Evolutionary conservation across 2,888 invertebrate genomes (phyloP).

Genomic region (Ametastegia equiseti): DNA sequence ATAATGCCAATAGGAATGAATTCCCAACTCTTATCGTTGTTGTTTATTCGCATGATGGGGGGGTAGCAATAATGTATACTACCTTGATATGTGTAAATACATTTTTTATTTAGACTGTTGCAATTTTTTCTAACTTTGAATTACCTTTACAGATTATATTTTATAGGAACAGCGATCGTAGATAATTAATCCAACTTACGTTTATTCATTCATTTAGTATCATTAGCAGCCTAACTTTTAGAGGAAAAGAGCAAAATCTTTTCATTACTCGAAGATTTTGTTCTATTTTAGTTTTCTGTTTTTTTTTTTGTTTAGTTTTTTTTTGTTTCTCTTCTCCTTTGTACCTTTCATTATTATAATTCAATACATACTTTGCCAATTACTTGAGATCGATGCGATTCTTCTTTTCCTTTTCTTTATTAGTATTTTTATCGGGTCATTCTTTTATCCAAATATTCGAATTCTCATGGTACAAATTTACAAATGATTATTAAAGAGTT

Average conservation of each 20-base stretch:
- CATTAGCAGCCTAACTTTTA: slow-evolving; percentile 24
- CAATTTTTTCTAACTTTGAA: slow-evolving; percentile 58
- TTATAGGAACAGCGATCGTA: slow-evolving; percentile 60
- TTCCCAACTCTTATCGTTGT: background rate
- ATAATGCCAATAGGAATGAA: background rate
- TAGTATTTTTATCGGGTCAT: too few relatives aligned
- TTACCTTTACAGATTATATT: slow-evolving; percentile 57
- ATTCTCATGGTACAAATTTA: slow-evolving; percentile 1
- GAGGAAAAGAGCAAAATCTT: background rate
- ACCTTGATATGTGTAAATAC: slow-evolving; percentile 55
- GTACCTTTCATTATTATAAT: slow-evolving; percentile 4
- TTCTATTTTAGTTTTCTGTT: background rate
- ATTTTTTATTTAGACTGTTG: slow-evolving; percentile 59
- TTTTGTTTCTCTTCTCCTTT: background rate
- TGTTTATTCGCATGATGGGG: slow-evolving; percentile 4
- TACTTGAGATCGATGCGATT: too few relatives aligned
- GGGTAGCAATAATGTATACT: slow-evolving; percentile 21
- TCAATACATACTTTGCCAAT: too few relatives aligned
- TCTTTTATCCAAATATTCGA: background rate
- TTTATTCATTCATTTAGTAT: slow-evolving; percentile 10
- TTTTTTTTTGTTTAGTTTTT: background rate
- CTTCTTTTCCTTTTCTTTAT: too few relatives aligned
- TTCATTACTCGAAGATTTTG: background rate
- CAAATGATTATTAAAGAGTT: background rate
- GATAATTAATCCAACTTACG: slow-evolving; percentile 38